Evolutionary conservation across 2,113 vertebrate species (phyloP).

Genomic region (Pomatostomus ruficeps): DNA sequence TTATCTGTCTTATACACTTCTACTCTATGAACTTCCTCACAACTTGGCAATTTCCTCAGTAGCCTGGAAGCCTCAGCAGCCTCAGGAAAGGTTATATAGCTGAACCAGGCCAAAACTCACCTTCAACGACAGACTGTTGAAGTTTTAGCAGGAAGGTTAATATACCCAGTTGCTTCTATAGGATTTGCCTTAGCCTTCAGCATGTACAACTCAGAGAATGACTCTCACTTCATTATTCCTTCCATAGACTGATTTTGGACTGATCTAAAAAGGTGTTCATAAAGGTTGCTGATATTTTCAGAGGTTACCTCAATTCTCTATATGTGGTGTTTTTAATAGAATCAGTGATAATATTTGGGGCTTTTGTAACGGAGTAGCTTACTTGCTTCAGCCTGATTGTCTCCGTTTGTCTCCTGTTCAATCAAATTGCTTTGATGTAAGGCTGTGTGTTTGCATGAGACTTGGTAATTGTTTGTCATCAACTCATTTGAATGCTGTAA

Average conservation of each 20-base stretch:
- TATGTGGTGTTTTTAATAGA: neutral
- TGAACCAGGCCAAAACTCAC: neutral
- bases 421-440: neutral
- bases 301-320: neutral
- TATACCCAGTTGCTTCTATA: neutral
- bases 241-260: neutral
- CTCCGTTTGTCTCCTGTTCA: neutral
- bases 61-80: neutral
- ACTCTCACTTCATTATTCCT: neutral
- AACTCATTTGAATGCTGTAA: neutral
- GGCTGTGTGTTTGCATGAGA: neutral
- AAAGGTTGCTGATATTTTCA: neutral
- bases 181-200: neutral
- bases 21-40: neutral
- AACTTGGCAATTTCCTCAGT: neutral
- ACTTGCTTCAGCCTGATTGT: neutral
- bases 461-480: neutral
- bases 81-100: neutral
- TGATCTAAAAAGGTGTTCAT: neutral
- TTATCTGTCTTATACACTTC: fast-evolving
- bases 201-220: neutral
- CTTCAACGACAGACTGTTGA: neutral
- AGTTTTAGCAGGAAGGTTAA: neutral
- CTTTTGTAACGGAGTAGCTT: neutral
- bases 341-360: neutral